A percentile compares a stretch with the other conserved stretches of the same genome.
Evolutionary conservation across 2,113 vertebrate species (phyloP).

Genomic region (Tragelaphus buxtoni): DNA sequence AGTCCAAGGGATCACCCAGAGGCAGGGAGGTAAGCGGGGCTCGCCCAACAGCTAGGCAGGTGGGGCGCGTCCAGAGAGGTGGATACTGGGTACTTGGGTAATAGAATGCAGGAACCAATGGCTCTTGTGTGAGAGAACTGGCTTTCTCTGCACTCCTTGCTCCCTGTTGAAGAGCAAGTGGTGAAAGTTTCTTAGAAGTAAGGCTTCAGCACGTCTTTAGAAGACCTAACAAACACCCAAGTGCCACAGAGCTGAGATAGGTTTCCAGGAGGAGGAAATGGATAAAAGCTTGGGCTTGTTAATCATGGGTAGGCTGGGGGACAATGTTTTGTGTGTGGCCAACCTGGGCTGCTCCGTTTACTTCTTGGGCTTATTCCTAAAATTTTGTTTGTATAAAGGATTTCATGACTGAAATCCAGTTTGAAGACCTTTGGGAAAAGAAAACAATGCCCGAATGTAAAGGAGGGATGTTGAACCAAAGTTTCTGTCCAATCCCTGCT

Average conservation of each 20-base stretch:
- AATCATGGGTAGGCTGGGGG: background rate
- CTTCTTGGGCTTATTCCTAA: background rate
- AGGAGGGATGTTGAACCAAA: background rate
- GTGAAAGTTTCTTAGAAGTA: background rate
- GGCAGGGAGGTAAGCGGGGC: background rate
- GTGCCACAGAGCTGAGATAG: background rate
- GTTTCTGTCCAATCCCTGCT: background rate
- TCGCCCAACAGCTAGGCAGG: background rate
- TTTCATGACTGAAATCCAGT: background rate
- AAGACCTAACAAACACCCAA: no score
- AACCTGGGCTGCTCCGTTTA: background rate
- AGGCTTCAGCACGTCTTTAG: background rate
- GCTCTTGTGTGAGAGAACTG: background rate
- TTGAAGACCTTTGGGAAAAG: background rate
- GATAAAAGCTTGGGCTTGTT: background rate
- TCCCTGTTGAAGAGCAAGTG: background rate
- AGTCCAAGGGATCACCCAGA: background rate
- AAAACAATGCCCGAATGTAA: background rate
- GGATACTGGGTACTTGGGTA: background rate
- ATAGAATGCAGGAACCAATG: background rate
- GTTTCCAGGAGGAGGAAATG: background rate
- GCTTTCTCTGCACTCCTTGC: background rate
- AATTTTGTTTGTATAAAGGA: background rate
- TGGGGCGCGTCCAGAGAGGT: rapidly evolving
- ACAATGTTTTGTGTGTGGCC: background rate